A percentile compares a stretch with the other conserved stretches of the same genome.
phyloP scores from a whole-genome alignment of 2,888 invertebrate species.

The Linyphia triangularis region DNA sequence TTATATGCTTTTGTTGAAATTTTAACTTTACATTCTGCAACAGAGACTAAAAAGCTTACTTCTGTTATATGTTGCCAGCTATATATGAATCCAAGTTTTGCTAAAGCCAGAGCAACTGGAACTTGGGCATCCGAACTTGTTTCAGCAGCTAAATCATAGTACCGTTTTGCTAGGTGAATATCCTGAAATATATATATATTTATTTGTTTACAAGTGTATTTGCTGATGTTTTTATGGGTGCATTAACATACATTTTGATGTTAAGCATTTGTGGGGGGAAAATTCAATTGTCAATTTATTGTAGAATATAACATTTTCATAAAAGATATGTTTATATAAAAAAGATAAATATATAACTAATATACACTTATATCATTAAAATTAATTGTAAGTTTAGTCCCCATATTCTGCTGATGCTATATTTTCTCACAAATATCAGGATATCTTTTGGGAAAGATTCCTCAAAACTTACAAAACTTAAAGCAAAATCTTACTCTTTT shows the following conservation, averaged over 20 bases:
- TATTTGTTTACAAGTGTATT: background rate
- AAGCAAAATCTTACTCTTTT: constrained; percentile 81
- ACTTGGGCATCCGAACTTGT: constrained; percentile 95
- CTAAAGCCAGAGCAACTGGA: constrained; percentile 93
- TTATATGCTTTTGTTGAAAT: background rate
- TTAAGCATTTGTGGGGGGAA: background rate
- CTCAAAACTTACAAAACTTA: background rate
- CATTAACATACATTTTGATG: background rate
- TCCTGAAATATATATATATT: constrained; percentile 81
- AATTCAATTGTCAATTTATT: no score
- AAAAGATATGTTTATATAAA: no score
- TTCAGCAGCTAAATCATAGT: constrained; percentile 97
- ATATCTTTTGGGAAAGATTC: background rate
- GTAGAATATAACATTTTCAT: no score
- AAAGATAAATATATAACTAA: no score
- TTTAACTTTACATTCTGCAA: background rate
- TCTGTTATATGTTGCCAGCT: constrained; percentile 87
- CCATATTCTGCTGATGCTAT: no score
- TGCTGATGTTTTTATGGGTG: background rate
- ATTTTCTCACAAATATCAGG: no score
- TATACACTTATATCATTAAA: no score
- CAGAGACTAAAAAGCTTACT: constrained; percentile 81
- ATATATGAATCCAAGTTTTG: constrained; percentile 89
- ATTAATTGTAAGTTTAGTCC: no score
- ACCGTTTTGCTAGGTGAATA: constrained; percentile 96